Percentiles rank a stretch among this genome's conserved stretches.
These are phyloP conservation scores for Luffia ferchaultella DNA, from an alignment of 2,888 invertebrate genomes.

Conservation along the genomic window DNA sequence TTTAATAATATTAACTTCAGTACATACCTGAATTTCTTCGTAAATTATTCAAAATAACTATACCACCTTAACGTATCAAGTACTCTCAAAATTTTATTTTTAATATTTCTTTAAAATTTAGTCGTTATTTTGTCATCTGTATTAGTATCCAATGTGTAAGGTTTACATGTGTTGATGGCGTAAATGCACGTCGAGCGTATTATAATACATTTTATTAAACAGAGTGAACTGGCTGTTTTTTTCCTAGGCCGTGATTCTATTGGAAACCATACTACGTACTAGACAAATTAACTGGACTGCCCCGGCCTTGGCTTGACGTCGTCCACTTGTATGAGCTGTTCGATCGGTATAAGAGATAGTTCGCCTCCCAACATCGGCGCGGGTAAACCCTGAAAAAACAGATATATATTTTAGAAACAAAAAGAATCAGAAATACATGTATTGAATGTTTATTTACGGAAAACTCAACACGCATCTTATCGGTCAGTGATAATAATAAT, in stretches of 20 bases:
- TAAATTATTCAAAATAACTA: too few relatives aligned
- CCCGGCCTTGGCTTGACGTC: slow-evolving; percentile 58
- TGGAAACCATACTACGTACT: neutral
- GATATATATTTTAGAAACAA: too few relatives aligned
- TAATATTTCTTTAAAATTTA: neutral
- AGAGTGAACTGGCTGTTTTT: neutral
- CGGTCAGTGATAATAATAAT: too few relatives aligned
- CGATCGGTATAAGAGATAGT: slow-evolving; percentile 84
- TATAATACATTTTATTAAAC: neutral
- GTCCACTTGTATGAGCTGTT: slow-evolving; percentile 79
- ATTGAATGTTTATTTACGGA: too few relatives aligned
- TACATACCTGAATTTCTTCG: too few relatives aligned
- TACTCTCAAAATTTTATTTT: too few relatives aligned
- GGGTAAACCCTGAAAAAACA: slow-evolving; percentile 56
- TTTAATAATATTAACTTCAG: too few relatives aligned
- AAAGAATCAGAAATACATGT: too few relatives aligned
- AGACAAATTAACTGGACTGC: slow-evolving; percentile 16
- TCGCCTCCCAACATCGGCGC: slow-evolving; percentile 82
- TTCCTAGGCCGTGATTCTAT: neutral
- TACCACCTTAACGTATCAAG: too few relatives aligned
- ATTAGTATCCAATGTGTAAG: neutral
- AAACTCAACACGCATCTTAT: too few relatives aligned
- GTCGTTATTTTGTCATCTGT: neutral
- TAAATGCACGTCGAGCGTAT: neutral
- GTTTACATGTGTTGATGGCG: neutral